Evolutionary conservation across 2,888 invertebrate genomes (phyloP).

Genomic region (Eudasyphora cyanicolor): DNA sequence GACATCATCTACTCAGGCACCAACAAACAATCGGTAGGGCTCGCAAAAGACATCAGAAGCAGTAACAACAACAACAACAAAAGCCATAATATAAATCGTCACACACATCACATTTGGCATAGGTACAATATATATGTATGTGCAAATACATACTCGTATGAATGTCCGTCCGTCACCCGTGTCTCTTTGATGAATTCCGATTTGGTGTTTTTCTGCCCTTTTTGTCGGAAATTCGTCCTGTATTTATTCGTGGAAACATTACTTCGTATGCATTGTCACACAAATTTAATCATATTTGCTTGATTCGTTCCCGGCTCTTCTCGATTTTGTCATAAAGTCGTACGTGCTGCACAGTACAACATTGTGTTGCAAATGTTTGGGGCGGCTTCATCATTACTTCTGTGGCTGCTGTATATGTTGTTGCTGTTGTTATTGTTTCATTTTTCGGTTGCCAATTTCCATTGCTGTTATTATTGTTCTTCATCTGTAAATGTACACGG

Average conservation of each 20-base stretch:
- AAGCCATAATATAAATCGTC: not conserved
- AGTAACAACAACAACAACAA: not conserved
- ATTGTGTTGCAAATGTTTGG: slow-evolving; percentile 1
- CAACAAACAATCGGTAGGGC: not conserved
- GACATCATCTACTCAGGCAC: not conserved
- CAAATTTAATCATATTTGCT: slow-evolving; percentile 30
- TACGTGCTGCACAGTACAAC: too few species aligned
- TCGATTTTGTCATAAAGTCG: slow-evolving; percentile 16
- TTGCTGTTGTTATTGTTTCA: not conserved
- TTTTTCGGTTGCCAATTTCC: not conserved
- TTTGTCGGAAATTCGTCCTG: not conserved
- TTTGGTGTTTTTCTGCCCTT: slow-evolving; percentile 5
- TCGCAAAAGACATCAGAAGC: slow-evolving; percentile 2
- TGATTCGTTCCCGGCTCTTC: slow-evolving; percentile 28
- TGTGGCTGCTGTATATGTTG: too few species aligned
- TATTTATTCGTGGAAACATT: slow-evolving; percentile 8
- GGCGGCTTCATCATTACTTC: not conserved
- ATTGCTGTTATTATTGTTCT: not conserved
- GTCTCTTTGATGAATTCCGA: slow-evolving; percentile 13
- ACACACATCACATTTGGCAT: not conserved
- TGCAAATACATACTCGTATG: too few species aligned
- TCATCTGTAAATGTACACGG: not conserved
- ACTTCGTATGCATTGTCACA: slow-evolving; percentile 9
- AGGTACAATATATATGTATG: too few species aligned
- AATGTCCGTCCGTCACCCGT: not conserved